Base-by-base conservation (phyloP, 2,113 vertebrate species). In the Chinchilla lanigera region DNA sequence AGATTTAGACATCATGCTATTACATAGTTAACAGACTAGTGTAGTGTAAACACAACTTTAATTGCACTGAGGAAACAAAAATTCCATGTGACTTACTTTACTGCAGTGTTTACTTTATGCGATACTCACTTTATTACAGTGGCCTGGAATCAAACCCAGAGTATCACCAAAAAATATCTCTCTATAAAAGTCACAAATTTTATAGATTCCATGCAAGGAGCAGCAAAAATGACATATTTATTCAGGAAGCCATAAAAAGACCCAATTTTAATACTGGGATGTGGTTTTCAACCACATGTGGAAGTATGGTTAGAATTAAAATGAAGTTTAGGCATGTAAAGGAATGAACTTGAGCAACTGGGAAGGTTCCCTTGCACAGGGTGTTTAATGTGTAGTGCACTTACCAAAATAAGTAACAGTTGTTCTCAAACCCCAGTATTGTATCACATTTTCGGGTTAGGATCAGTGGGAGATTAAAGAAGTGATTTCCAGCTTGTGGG, bases 231-330 rank as follows among this genome's bases (percentile, higher is more conserved):
- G 50, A 56, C n/a, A 2, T 75, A 41, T 60, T 90, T 20, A 30
- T 86, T 16, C 14, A 61, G 41, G 35, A 41, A 94, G 28, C n/a
- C 65, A 78, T 89, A 86, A 61, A 71, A 90, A 35, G 63, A 60
- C 24, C 47, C 47, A 50, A 61, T 24, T 7, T 30, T 44, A 30
- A 5, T 22, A 14, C 33, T 85, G 6, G 28, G 16, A 24, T 83
- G 26, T 89, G 58, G 28, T 96, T 93, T 90, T 89, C 50, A 96
- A 65, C 73, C 95, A 71, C 0, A n/a, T 47, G 33, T 69, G 82
- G 20, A 86, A 75, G 22, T 88, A 38, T n/a, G 38, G 24, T 75
- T 69, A 77, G 63, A 92, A 84, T 73, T 61, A 41, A 84, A 58
- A 67, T 58, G 30, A 93, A 80, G 2, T 81, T 78, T 85, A 85